These are phyloP conservation scores for Champsocephalus gunnari DNA, from an alignment of 2,797 vertebrate genomes.

Conservation along the genomic window DNA sequence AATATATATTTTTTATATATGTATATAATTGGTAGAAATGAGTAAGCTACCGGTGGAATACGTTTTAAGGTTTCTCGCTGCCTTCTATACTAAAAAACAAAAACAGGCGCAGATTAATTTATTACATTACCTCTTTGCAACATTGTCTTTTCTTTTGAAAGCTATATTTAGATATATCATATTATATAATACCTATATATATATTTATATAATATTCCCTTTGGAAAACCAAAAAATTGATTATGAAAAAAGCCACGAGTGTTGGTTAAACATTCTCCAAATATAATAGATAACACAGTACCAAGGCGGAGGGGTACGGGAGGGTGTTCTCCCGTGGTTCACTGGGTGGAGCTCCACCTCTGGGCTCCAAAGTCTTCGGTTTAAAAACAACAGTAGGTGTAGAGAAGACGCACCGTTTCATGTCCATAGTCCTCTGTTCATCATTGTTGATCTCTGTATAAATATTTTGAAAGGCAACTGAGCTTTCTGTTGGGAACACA, in stretches of 20 bases:
- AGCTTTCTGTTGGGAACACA: constrained; percentile 81
- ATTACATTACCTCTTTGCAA: constrained; percentile 79
- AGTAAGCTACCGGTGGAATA: constrained; percentile 85
- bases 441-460: constrained; percentile 78
- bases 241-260: constrained; percentile 91
- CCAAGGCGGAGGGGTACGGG: constrained; percentile 66
- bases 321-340: constrained; percentile 64
- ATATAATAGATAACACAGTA: constrained; percentile 86
- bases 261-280: constrained; percentile 90
- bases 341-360: constrained; percentile 67
- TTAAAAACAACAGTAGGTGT: constrained; percentile 78
- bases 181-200: constrained; percentile 82
- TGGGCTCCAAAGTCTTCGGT: constrained; percentile 72
- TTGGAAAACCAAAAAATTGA: constrained; percentile 85
- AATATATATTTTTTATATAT: constrained; percentile 78
- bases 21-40: constrained; percentile 87
- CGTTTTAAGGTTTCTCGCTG: constrained; percentile 78
- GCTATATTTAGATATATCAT: constrained; percentile 84
- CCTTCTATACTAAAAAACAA: constrained; percentile 82
- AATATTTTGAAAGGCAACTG: constrained; percentile 88
- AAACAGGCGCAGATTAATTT: constrained; percentile 80
- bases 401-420: constrained; percentile 67
- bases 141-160: constrained; percentile 83
- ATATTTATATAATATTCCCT: constrained; percentile 83
- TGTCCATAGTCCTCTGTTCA: constrained; percentile 68